Evolutionary conservation across 2,888 invertebrate genomes (phyloP), one percentile per base, ranked within the genome.

Genomic region (Oscheius sp.): DNA sequence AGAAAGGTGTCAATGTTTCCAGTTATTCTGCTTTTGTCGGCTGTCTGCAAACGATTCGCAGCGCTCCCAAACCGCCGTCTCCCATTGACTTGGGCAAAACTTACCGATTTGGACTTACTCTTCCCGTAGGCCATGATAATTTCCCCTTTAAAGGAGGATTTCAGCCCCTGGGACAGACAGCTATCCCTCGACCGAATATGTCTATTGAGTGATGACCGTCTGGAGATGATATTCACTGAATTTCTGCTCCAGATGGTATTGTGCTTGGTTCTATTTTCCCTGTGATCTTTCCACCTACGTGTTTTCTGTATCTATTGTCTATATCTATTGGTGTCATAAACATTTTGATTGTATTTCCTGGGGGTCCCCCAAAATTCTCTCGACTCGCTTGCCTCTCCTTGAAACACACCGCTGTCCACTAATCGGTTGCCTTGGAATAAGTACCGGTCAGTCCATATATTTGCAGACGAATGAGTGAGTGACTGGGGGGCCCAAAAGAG

Each of bases 21-120:
- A 72, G 72, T 35, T 72, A 55, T 53, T 63, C 72, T 41, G 72
- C 72, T 9, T 72, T 72, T 63, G 25, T 72, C 6, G 72, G 72
- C 21, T 72, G 72, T 52, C 43, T 72, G n/a, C 43, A 69, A 27
- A 69, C 66, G 35, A 66, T 46, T 49, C 41, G 43, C 6, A n/a
- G 6, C 12, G 21, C 21, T 21, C 45, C 21, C n/a, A 43, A 43
- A 23, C 61, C 9, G 12, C n/a, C 9, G 7, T 23, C 25, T 1
- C n/a, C n/a, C 1, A n/a, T 43, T 16, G 43, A 55, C 21, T 49
- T 58, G 29, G 27, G 29, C 1, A 58, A 58, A 13, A 58, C 58
- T 2, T 27, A 27, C 29, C 58, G 58, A n/a, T 58, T 49, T 49
- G 49, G 35, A 35, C 16, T 18, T 2, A 49, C 55, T 13, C 25